phyloP scores from a whole-genome alignment of 2,797 vertebrate genomes.

The Erethizon dorsatum region DNA sequence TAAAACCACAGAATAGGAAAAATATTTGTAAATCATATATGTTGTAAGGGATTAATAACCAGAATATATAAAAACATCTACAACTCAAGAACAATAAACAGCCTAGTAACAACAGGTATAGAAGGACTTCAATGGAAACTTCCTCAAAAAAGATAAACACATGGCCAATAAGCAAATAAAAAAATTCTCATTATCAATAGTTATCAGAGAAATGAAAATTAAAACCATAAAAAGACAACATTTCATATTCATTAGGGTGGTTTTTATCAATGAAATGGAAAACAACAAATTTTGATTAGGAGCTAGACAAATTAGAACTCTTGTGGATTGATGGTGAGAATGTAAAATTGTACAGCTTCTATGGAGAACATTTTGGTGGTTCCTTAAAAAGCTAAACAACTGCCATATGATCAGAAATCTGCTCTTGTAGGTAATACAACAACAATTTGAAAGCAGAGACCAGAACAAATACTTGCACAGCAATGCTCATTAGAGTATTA shows the following conservation, averaged over 20 bases:
- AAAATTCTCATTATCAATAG: background rate
- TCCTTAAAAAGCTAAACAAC: background rate
- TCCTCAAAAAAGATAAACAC: background rate
- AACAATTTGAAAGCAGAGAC: background rate
- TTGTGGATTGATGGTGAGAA: background rate
- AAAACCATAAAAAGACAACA: background rate
- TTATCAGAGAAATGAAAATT: background rate
- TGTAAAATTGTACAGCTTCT: constrained; percentile 15
- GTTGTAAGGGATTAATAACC: background rate
- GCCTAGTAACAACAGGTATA: background rate
- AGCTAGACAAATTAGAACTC: background rate
- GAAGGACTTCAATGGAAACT: background rate
- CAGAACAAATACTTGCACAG: background rate
- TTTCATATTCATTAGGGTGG: background rate
- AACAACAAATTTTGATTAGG: background rate
- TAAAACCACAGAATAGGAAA: background rate
- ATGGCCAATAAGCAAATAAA: background rate
- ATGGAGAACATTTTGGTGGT: background rate
- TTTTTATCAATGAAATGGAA: constrained; percentile 13
- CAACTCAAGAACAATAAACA: constrained; percentile 26
- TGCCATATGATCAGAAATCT: background rate
- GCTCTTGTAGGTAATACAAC: background rate
- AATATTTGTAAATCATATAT: background rate
- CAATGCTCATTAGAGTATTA: background rate
- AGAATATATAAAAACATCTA: background rate